These are phyloP conservation scores for Drosophila basisetae DNA, from an alignment of 2,888 invertebrate genomes.

Conservation along the genomic window DNA sequence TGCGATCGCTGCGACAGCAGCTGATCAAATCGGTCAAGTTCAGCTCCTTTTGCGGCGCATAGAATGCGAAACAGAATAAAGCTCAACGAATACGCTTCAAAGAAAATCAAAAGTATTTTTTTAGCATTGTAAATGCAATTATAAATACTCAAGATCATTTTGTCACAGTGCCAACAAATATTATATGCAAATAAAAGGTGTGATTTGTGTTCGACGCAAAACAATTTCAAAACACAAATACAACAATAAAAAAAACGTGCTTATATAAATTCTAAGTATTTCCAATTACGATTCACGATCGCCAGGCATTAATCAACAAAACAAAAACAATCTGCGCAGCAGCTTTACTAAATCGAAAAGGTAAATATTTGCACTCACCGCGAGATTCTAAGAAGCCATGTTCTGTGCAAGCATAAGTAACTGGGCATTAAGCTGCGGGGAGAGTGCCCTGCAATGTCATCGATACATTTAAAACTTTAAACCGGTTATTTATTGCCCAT, in stretches of 20 bases:
- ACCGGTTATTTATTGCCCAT: constrained; percentile 59
- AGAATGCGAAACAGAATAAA: constrained; percentile 12
- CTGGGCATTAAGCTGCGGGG: neutral
- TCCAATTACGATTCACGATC: constrained; percentile 16
- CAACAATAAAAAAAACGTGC: constrained; percentile 19
- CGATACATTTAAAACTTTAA: constrained; percentile 30
- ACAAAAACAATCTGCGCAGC: constrained; percentile 63
- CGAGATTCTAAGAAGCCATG: constrained; percentile 14
- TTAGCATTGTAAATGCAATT: constrained; percentile 20
- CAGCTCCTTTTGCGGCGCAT: constrained; percentile 50
- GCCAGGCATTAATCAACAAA: neutral
- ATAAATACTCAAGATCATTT: constrained; percentile 58
- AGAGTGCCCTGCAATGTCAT: constrained; percentile 27
- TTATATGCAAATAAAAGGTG: constrained; percentile 44
- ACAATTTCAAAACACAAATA: constrained; percentile 18
- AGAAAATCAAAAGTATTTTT: constrained; percentile 33
- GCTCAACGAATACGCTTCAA: constrained; percentile 17
- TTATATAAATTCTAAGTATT: constrained; percentile 46
- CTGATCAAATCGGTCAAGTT: constrained; percentile 78
- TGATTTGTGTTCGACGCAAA: constrained; percentile 20
- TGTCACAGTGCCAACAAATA: constrained; percentile 71
- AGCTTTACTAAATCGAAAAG: constrained; percentile 41
- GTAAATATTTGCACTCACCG: constrained; percentile 35
- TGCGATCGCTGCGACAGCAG: constrained; percentile 27
- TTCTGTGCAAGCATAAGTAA: constrained; percentile 1